Percentiles rank a stretch among this genome's conserved stretches.
Evolutionary conservation across 1,140 invertebrate species (phyloP).

Genomic region (Caenorhabditis briggsae): DNA sequence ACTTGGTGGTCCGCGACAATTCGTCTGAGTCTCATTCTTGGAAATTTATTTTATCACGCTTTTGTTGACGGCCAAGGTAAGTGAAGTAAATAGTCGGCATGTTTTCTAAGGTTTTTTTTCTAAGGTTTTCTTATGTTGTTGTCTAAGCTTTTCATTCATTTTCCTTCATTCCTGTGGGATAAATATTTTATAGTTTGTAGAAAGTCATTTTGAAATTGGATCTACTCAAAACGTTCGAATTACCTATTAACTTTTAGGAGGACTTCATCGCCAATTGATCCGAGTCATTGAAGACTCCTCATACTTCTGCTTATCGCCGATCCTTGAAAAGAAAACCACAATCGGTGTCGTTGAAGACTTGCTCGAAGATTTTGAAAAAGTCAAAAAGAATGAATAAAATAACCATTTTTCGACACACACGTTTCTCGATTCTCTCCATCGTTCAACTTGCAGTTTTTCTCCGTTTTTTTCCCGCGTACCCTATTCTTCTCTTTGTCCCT

Average conservation of each 20-base stretch:
- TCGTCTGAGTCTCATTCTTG: conserved; percentile 11
- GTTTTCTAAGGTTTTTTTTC: too few relatives aligned
- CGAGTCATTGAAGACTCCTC: conserved; percentile 34
- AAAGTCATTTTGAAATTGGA: not conserved
- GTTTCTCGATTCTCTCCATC: not conserved
- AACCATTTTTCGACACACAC: not conserved
- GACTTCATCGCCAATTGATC: conserved; percentile 36
- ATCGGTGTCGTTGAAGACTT: conserved; percentile 33
- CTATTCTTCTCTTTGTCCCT: not conserved
- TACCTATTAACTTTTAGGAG: not conserved
- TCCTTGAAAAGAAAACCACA: not conserved
- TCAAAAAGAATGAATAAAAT: conserved; percentile 12
- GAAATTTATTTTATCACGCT: conserved; percentile 49
- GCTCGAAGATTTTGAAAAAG: not conserved
- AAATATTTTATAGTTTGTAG: not conserved
- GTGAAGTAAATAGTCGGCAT: too few relatives aligned
- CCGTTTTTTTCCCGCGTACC: not conserved
- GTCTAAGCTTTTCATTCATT: too few relatives aligned
- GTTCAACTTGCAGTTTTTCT: not conserved
- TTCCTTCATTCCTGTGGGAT: too few relatives aligned
- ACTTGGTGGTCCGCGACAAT: not conserved
- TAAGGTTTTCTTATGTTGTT: too few relatives aligned
- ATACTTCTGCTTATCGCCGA: not conserved
- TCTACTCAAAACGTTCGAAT: too few relatives aligned
- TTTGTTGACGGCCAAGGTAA: conserved; percentile 55